These are phyloP conservation scores for Resseliella maxima DNA, from an alignment of 2,888 invertebrate species.

Conservation along the genomic window DNA sequence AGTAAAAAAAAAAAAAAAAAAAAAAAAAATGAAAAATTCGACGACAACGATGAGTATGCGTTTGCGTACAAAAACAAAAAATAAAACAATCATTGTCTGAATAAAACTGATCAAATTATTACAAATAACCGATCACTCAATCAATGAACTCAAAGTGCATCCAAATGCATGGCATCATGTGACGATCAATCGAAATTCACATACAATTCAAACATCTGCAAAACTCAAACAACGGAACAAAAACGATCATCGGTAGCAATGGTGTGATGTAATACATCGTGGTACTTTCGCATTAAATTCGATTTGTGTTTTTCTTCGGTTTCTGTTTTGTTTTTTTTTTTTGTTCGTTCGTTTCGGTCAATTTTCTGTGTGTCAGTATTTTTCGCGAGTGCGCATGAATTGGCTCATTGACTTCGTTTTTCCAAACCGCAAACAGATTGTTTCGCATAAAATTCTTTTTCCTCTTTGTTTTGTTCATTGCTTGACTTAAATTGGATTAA, in stretches of 20 bases:
- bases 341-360: too few relatives aligned
- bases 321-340: too few relatives aligned
- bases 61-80: too few relatives aligned
- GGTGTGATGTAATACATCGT: neutral
- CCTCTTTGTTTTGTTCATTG: too few relatives aligned
- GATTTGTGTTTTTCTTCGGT: too few relatives aligned
- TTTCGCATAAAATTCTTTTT: too few relatives aligned
- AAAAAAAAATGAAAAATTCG: neutral
- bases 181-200: neutral
- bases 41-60: too few relatives aligned
- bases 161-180: neutral
- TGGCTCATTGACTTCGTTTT: neutral
- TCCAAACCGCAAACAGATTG: too few relatives aligned
- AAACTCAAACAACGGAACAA: neutral
- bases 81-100: neutral
- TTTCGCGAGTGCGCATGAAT: neutral
- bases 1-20: neutral
- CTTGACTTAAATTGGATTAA: too few relatives aligned
- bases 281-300: conserved; percentile 13
- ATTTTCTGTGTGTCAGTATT: neutral
- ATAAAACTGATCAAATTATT: neutral
- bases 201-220: neutral
- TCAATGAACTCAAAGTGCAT: neutral
- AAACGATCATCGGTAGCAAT: neutral
- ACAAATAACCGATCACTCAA: neutral